Evolutionary conservation across 2,888 invertebrate species (phyloP).

Genomic region (Neuroscelio doddi): DNA sequence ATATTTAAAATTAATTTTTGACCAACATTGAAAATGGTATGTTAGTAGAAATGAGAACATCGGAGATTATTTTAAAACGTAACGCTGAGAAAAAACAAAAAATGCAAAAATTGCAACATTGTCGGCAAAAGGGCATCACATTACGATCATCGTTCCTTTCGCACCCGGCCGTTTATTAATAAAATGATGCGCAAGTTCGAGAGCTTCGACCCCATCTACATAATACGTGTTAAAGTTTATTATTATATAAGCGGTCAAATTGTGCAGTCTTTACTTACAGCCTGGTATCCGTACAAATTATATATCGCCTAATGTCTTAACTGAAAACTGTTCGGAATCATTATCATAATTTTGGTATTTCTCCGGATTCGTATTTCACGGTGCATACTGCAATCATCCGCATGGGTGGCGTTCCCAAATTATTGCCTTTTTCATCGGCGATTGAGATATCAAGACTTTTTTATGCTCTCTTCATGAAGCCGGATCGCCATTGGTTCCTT

Average conservation of each 20-base stretch:
- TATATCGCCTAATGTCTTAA: constrained; percentile 71
- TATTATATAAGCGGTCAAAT: constrained; percentile 56
- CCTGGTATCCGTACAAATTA: constrained; percentile 67
- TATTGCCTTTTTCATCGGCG: constrained; percentile 66
- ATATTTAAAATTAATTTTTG: too few species aligned
- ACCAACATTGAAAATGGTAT: too few species aligned
- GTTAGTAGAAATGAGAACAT: too few species aligned
- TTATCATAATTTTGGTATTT: constrained; percentile 71
- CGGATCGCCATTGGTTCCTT: constrained; percentile 39
- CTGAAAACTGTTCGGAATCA: constrained; percentile 68
- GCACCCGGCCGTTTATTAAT: constrained; percentile 47
- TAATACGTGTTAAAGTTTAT: constrained; percentile 68
- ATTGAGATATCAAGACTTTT: constrained; percentile 64
- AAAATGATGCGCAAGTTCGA: constrained; percentile 43
- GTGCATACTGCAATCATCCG: constrained; percentile 64
- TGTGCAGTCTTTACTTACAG: constrained; percentile 62
- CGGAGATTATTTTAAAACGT: too few species aligned
- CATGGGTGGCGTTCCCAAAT: constrained; percentile 67
- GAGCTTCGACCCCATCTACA: constrained; percentile 54
- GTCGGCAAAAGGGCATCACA: constrained; percentile 24
- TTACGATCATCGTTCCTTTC: constrained; percentile 40
- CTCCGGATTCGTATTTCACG: constrained; percentile 56
- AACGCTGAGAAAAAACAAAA: constrained; percentile 17
- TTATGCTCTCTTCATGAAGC: too few species aligned
- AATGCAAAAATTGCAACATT: constrained; percentile 44